Evolutionary conservation across 2,888 invertebrate species (phyloP).

Genomic region (Pristionchus mayeri): DNA sequence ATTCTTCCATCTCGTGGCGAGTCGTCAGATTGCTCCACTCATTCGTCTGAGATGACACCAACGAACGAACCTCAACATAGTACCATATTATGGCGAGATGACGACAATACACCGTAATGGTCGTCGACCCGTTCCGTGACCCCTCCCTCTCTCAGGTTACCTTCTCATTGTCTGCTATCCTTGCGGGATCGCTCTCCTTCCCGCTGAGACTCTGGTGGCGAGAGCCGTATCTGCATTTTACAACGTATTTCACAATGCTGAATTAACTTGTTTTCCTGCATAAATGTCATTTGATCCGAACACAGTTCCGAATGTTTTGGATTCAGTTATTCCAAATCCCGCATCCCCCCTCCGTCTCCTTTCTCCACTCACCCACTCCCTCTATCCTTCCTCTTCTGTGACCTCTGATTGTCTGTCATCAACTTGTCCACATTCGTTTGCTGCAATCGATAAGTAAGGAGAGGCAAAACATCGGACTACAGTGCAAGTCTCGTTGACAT

Average conservation of each 20-base stretch:
- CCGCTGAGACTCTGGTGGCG: constrained; percentile 39
- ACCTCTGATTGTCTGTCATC: constrained; percentile 67
- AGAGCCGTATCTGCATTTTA: not conserved
- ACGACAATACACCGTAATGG: not conserved
- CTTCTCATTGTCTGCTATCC: constrained; percentile 38
- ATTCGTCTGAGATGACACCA: constrained; percentile 92
- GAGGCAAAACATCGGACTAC: too few relatives aligned
- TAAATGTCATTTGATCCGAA: too few relatives aligned
- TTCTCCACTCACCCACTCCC: constrained; percentile 40
- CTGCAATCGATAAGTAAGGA: too few relatives aligned
- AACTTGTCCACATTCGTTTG: constrained; percentile 75
- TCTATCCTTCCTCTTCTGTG: constrained; percentile 70
- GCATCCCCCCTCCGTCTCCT: not conserved
- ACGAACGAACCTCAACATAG: constrained; percentile 78
- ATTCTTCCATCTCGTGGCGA: constrained; percentile 85
- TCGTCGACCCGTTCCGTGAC: not conserved
- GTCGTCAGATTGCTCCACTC: constrained; percentile 95
- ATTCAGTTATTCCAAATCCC: too few relatives aligned
- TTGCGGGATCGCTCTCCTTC: constrained; percentile 44
- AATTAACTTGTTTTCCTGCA: too few relatives aligned
- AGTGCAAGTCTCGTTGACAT: too few relatives aligned
- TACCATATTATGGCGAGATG: too few relatives aligned
- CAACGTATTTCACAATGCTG: too few relatives aligned
- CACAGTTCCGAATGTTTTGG: not conserved
- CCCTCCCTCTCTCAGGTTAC: not conserved